Evolutionary conservation across 2,113 vertebrate genomes (phyloP), one percentile per base, ranked within the genome.

Genomic region (Xenus cinereus): DNA sequence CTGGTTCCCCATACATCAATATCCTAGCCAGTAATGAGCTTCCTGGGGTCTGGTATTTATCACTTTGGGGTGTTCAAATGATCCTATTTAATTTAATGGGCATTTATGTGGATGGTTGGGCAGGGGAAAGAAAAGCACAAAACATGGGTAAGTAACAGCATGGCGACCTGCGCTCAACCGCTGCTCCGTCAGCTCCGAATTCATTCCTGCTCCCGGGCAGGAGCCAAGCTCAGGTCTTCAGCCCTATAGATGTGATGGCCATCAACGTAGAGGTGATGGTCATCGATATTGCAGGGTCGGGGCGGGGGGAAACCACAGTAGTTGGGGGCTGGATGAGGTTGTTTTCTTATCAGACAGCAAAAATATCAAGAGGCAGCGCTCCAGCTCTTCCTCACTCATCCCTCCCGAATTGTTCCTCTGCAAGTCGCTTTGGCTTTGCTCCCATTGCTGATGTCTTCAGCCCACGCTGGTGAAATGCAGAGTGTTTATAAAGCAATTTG

Each of bases 401-500:
- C 57, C 68, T 78, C 85, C 69, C 68, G 17, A 84, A 89, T 76
- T 77, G 93, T 35, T 91, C 87, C 89, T 66, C 77, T 35, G 87
- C 33, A 46, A 91, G 92, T 87, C 1, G 2, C 89, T 74, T 92
- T 96, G 95, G 81, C 94, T 96, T 82, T 48, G 68, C 85, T 97
- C 95, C 92, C 73, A 0, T 72, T 64, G 81, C 94, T 77, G 94
- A 92, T 88, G 92, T 93, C 95, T 97, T 87, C 94, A 91, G 94
- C 96, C 95, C 93, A 96, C 60, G 21, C 79, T 77, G 94, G 92
- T 68, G 87, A 68, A 88, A 85, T 50, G 82, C 77, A 90, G 83
- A 81, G 69, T 84, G 92, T 90, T 95, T 92, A 83, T 93, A 96
- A 97, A 97, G 96, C 97, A 97, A 97, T 97, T 97, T 95, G 95